Conservation (phyloP, 2,113 vertebrate species). For the Smithornis capensis region DNA sequence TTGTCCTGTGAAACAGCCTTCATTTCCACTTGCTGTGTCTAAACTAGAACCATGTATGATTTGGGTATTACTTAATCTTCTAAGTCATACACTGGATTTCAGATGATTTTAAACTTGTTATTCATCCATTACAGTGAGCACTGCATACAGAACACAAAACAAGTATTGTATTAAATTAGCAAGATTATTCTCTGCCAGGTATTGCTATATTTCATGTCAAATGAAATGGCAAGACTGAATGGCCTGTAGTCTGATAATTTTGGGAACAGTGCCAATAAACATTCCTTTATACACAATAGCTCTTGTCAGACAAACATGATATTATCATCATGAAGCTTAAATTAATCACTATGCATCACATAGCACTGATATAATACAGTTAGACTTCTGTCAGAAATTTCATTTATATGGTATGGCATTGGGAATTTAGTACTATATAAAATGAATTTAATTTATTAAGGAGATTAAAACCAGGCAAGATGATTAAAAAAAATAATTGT, state of each 20-base stretch:
- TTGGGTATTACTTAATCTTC: not conserved
- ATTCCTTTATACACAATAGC: not conserved
- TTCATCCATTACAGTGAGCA: not conserved
- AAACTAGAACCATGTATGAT: not conserved
- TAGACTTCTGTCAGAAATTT: conserved; percentile 5
- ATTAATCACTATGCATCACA: conserved; percentile 15
- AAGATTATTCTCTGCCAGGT: not conserved
- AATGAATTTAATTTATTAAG: conserved; percentile 7
- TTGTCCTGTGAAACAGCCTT: not conserved
- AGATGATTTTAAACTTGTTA: not conserved
- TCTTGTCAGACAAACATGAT: conserved; percentile 35
- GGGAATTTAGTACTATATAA: not conserved
- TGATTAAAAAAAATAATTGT: not conserved
- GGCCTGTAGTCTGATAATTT: not conserved
- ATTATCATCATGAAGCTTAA: conserved; percentile 4
- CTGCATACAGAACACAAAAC: not conserved
- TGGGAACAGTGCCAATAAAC: conserved; percentile 18
- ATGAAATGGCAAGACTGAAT: not conserved
- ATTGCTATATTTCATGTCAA: not conserved
- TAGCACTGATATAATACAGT: not conserved
- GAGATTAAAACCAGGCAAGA: conserved; percentile 15
- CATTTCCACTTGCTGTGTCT: not conserved
- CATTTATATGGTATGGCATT: not conserved
- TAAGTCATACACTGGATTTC: not conserved
- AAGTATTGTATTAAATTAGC: not conserved